phyloP scores from a whole-genome alignment of 2,797 vertebrate species.

The Ctenochaetus hawaiiensis region DNA sequence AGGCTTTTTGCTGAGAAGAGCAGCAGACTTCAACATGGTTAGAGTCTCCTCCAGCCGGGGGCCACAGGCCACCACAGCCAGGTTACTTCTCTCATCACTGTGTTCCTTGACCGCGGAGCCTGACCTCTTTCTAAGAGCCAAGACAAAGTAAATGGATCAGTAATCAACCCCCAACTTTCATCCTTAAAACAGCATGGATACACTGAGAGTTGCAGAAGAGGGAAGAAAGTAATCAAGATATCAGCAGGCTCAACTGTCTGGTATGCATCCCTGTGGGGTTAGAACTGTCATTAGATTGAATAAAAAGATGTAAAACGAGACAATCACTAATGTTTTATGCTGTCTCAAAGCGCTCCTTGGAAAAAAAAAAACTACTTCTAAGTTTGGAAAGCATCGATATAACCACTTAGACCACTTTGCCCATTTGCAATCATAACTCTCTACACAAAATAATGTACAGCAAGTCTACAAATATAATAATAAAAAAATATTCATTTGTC shows the following conservation, averaged over 20 bases:
- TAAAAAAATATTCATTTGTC: too few species aligned
- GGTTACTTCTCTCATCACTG: constrained; percentile 86
- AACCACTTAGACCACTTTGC: too few species aligned
- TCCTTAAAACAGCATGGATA: constrained; percentile 2
- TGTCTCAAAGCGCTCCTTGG: constrained; percentile 19
- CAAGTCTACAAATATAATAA: not conserved
- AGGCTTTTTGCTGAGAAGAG: constrained; percentile 90
- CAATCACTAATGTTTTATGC: constrained; percentile 5
- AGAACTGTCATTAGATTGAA: constrained; percentile 35
- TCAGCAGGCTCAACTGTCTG: constrained; percentile 38
- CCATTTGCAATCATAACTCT: not conserved
- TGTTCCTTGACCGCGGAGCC: constrained; percentile 27
- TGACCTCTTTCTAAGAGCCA: constrained; percentile 56
- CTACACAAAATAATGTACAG: not conserved
- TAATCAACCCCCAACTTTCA: not conserved
- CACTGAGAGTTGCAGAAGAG: not conserved
- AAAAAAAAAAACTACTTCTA: constrained; percentile 17
- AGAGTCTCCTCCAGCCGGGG: constrained; percentile 94
- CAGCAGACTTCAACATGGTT: constrained; percentile 94
- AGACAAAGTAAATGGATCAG: constrained; percentile 34
- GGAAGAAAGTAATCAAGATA: constrained; percentile 16
- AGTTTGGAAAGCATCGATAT: constrained; percentile 11
- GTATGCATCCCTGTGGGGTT: constrained; percentile 36
- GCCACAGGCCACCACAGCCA: constrained; percentile 97
- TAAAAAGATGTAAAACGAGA: constrained; percentile 11